phyloP scores from a whole-genome alignment of 2,888 invertebrate genomes.

The Campoplex capitator region DNA sequence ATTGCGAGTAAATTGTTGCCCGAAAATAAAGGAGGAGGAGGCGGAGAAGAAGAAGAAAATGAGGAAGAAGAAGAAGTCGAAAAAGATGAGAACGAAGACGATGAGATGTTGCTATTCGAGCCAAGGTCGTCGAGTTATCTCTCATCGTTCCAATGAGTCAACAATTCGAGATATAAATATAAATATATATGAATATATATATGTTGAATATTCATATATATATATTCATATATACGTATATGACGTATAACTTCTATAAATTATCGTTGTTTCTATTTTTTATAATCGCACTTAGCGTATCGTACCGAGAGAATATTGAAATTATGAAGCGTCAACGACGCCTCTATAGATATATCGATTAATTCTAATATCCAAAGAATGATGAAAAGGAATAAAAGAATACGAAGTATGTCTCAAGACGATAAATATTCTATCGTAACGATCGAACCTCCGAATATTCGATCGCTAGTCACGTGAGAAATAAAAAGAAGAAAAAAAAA shows the following conservation, averaged over 20 bases:
- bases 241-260: constrained; percentile 64
- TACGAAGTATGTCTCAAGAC: constrained; percentile 9
- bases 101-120: constrained; percentile 27
- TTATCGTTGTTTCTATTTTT: constrained; percentile 70
- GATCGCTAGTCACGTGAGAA: constrained; percentile 62
- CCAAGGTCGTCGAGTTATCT: constrained; percentile 41
- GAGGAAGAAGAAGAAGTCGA: neutral
- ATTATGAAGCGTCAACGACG: constrained; percentile 32
- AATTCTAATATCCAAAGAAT: constrained; percentile 48
- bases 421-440: constrained; percentile 41
- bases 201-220: neutral
- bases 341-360: constrained; percentile 46
- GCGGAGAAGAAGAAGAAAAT: neutral
- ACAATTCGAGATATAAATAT: constrained; percentile 54
- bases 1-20: constrained; percentile 46
- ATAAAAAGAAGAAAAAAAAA: constrained; percentile 18
- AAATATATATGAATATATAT: constrained; percentile 52
- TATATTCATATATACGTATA: constrained; percentile 58
- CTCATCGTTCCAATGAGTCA: constrained; percentile 39
- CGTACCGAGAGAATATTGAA: constrained; percentile 64
- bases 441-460: constrained; percentile 45
- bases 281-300: constrained; percentile 69
- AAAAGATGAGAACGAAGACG: constrained; percentile 25
- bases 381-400: neutral
- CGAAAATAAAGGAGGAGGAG: constrained; percentile 21